phyloP scores from a whole-genome alignment of 2,888 invertebrate genomes.

The Lepidonotus clava region DNA sequence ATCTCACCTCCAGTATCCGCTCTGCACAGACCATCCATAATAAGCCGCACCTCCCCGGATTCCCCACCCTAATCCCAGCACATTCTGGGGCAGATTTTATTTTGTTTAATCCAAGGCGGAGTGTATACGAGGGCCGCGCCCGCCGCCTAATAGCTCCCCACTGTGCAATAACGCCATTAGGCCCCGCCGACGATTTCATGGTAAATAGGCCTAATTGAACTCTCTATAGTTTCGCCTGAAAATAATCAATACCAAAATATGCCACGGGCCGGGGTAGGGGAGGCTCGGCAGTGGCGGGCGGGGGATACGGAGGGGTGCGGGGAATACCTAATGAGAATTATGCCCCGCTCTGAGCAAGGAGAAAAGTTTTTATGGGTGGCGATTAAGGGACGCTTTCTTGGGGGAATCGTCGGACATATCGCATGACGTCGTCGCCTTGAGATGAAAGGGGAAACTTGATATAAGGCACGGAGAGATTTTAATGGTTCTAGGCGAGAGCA shows the following conservation, averaged over 20 bases:
- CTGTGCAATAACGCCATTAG: conserved; percentile 42
- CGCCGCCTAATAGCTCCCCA: conserved; percentile 16
- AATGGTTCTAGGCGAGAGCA: not conserved
- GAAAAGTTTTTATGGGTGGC: conserved; percentile 29
- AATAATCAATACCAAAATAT: conserved; percentile 46
- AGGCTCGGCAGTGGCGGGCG: not conserved
- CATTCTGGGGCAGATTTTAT: conserved; percentile 33
- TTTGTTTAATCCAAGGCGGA: conserved; percentile 22
- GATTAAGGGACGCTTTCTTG: conserved; percentile 12
- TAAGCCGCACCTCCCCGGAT: no score
- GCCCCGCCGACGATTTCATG: conserved; percentile 4
- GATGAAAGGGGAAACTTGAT: conserved; percentile 18
- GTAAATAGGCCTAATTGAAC: conserved; percentile 46
- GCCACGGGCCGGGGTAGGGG: not conserved
- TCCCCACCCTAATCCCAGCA: not conserved
- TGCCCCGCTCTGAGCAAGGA: not conserved
- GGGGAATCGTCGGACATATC: not conserved
- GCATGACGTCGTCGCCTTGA: not conserved
- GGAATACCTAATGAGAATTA: conserved; percentile 24
- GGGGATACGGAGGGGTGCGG: not conserved
- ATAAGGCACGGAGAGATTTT: not conserved
- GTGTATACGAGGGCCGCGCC: not conserved
- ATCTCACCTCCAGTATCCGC: no score
- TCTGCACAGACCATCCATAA: no score
- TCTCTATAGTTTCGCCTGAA: conserved; percentile 40